Conservation (phyloP, 2,888 invertebrate species). For the Eustalomyia histrio region DNA sequence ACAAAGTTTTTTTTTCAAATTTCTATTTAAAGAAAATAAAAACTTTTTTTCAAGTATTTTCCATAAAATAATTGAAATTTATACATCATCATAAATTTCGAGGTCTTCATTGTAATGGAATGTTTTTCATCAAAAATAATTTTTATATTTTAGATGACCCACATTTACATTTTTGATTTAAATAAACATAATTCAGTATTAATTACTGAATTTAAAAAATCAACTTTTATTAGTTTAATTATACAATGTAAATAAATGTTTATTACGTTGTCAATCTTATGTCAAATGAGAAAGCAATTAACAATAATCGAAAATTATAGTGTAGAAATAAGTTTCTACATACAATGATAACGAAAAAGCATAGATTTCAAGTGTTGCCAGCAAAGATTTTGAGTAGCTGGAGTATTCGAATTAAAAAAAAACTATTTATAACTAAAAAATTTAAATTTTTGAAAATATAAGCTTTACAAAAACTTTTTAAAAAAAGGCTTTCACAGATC, state of each 20-base stretch:
- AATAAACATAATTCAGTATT: not conserved
- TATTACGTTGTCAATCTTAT: constrained; percentile 55
- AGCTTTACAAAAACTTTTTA: no score
- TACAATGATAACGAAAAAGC: not conserved
- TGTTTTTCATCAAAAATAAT: not conserved
- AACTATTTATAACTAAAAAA: no score
- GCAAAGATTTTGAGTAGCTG: no score
- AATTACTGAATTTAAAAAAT: not conserved
- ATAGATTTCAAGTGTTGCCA: not conserved
- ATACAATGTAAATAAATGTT: constrained; percentile 4
- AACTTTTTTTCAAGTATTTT: constrained; percentile 5
- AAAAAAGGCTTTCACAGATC: no score
- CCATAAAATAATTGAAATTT: constrained; percentile 5
- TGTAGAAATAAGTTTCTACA: constrained; percentile 32
- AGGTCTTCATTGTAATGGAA: constrained; percentile 2
- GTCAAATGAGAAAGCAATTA: constrained; percentile 40
- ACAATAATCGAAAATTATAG: constrained; percentile 31
- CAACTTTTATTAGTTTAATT: not conserved
- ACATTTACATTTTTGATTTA: not conserved
- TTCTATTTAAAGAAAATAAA: not conserved
- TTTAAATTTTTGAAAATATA: no score
- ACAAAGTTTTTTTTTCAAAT: not conserved
- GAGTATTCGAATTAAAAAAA: no score
- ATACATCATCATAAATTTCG: constrained; percentile 4
- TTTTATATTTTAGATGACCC: not conserved